Evolutionary conservation across 2,797 vertebrate genomes (phyloP), one percentile per base, ranked within the genome.

Genomic region (Brachyalestes nurse): DNA sequence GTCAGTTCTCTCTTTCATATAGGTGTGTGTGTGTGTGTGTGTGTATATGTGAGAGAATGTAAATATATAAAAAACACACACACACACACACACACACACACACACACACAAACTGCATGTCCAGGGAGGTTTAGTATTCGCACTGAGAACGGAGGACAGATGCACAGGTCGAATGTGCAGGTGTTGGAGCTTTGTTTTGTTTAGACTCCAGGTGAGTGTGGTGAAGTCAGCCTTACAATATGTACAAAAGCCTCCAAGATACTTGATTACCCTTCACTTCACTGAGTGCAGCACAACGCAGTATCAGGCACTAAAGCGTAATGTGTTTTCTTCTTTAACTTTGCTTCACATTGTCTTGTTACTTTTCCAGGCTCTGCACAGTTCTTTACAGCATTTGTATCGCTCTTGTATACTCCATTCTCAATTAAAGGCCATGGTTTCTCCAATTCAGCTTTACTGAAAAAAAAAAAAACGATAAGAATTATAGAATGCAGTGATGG

Each of bases 211-310:
- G 89, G 88, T 92, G 89, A 85, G 82, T 81, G 51, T 72, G 55
- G 72, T 84, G 75, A 82, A 88, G 87, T 88, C 84, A 85, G 85
- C 85, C 85, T 81, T 21, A 77, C 82, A 82, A 77, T 85, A 87
- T 75, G 85, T 81, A 79, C 67, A 78, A 75, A 66, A 40, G 57
- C 74, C 67, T 72, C 70, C 53, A 79, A 87, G 72, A 85, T 84
- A 86, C 83, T 83, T 84, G 85, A 88, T 89, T 91, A 86, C 87
- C 82, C 80, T 83, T 89, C 84, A 90, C 86, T 90, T 91, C 89
- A 90, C 82, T 67, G 71, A 85, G 82, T 82, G 55, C 49, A 69
- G 65, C 25, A 77, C 57, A 75, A 49, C 42, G 42, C 62, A 57
- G 23, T 55, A 42, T 75, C 47, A 57, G 49, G 74, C 61, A 80